Evolutionary conservation across 2,113 vertebrate genomes (phyloP), one percentile per base, ranked within the genome.

Genomic region (Rhipidura dahli): DNA sequence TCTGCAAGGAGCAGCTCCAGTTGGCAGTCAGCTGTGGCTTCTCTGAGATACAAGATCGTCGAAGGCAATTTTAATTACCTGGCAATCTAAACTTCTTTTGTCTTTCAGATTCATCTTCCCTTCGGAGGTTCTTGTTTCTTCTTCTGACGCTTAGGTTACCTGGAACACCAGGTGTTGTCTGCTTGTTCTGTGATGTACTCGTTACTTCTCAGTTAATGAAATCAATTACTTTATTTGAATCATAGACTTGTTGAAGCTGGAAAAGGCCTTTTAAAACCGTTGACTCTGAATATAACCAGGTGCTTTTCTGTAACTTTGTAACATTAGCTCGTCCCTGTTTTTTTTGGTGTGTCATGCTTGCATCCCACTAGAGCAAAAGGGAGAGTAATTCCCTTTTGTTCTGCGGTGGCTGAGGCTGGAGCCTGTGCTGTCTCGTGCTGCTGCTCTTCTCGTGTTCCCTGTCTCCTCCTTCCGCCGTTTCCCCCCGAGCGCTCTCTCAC

Each of bases 21-120:
- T 13, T 4, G 10, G 33, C 50, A 26, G 17, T 1, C 1, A 10
- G 8, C 1, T 44, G 0, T 24, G 8, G 21, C 12, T 4, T 14
- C 63, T 47, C 51, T 3, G 18, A 22, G 64, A 3, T 7, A 4
- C 1, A 2, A 13, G 8, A 2, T 11, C 2, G 0, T 14, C 39
- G 9, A 3, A 37, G 40, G 50, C 5, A 1, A 4, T 15, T 26
- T 5, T 31, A 15, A 33, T 68, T 23, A 50, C n/a, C 39, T 12
- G 42, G 12, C 50, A 19, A 1, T 37, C 47, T 45, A 13, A 44
- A 42, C 24, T 47, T 11, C 17, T 21, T 20, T 20, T 31, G n/a
- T 31, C 42, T 51, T 39, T 33, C 17, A n/a, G 39, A 4, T n/a
- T 53, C 17, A 1, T 19, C 56, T 86, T 39, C 53, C 72, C 18